Evolutionary conservation across 2,113 vertebrate species (phyloP), one percentile per base, ranked within the genome.

Genomic region (Hippocampus mohnikei): DNA sequence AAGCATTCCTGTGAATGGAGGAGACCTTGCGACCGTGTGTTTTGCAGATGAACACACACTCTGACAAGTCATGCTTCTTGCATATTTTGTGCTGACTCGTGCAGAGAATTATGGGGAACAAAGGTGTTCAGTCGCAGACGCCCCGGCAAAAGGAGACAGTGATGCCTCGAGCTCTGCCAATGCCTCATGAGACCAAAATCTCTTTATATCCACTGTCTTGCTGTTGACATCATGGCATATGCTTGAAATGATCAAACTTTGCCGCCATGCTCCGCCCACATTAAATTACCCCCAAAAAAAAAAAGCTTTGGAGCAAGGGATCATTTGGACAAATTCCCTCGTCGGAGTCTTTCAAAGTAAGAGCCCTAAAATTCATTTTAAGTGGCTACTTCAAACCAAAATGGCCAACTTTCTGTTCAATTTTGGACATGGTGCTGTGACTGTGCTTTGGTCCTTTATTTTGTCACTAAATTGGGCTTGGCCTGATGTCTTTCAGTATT

Each of bases 171-270:
- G 46, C 16, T 50, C 46, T 50, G 46, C 55, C 52, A 81, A 90
- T 53, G 87, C 80, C 55, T 75, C 85, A 91, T n/a, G n/a, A n/a
- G n/a, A n/a, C n/a, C n/a, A n/a, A n/a, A n/a, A n/a, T n/a, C n/a
- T n/a, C n/a, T n/a, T n/a, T n/a, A n/a, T n/a, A n/a, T 91, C 87
- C 90, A 85, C 82, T 90, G 90, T 92, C 91, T 93, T 89, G 18
- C 52, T n/a, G 21, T n/a, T 53, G 52, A 53, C 8, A 53, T 53
- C 21, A n/a, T 53, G 52, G 8, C 21, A 8, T n/a, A n/a, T 53
- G 8, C 21, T 21, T 53, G 20, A 53, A 21, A 48, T 48, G 48
- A 18, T 50, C 48, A 50, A 50, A 50, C 5, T 5, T 50, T 50
- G 4, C 2, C 3, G 16, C 46, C 12, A 18, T 50, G 48, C 42